Conservation (phyloP, 1,140 invertebrate species). For the Drosophila bipectinata region DNA sequence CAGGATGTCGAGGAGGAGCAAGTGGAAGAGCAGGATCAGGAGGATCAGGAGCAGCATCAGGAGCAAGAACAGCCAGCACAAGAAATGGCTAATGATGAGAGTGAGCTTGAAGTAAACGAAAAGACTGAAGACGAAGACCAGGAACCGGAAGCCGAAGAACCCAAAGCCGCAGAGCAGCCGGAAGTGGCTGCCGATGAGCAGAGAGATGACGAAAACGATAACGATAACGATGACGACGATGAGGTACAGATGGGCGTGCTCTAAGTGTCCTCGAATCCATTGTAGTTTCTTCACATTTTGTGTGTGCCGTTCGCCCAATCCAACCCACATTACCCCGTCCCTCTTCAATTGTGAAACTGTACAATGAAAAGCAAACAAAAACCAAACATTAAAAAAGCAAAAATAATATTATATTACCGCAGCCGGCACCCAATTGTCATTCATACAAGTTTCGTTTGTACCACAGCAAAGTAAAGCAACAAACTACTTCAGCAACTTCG, state of each 20-base stretch:
- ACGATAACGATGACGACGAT: conserved; percentile 71
- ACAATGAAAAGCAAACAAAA: conserved; percentile 31
- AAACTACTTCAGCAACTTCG: conserved; percentile 27
- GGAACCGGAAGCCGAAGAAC: conserved; percentile 17
- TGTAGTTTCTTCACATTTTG: conserved; percentile 51
- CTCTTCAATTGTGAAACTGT: conserved; percentile 42
- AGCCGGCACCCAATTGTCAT: conserved; percentile 33
- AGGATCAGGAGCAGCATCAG: conserved; percentile 22
- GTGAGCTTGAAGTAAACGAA: conserved; percentile 31
- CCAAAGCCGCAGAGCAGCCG: conserved; percentile 3
- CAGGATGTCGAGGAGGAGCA: conserved; percentile 32
- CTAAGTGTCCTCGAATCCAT: conserved; percentile 52
- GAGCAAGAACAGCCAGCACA: conserved; percentile 18
- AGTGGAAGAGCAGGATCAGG: conserved; percentile 13
- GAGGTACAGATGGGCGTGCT: conserved; percentile 83
- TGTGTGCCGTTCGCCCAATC: conserved; percentile 44
- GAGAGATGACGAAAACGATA: conserved; percentile 5
- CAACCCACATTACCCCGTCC: conserved; percentile 16
- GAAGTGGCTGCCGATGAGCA: conserved; percentile 1
- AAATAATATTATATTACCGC: conserved; percentile 14
- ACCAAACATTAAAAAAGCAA: neutral
- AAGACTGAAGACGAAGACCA: conserved; percentile 24
- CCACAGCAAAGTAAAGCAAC: conserved; percentile 42
- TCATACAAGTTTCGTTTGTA: conserved; percentile 33
- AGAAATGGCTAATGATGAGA: conserved; percentile 4